Evolutionary conservation across 2,888 invertebrate species (phyloP), one percentile per base, ranked within the genome.

Genomic region (Caenorhabditis drosophilae): DNA sequence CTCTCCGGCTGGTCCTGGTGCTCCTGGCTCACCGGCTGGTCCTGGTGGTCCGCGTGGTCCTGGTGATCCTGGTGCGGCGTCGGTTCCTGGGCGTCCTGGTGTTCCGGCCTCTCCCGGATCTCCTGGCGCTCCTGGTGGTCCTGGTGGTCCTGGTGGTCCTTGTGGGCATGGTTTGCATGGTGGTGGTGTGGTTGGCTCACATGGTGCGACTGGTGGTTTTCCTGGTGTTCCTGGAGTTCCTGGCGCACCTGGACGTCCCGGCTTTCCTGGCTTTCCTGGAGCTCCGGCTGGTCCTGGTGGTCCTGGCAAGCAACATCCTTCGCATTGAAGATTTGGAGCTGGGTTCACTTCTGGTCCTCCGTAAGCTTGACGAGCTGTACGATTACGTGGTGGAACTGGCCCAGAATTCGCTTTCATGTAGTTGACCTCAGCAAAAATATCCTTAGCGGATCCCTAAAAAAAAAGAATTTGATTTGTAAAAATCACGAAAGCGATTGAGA

Each of bases 381-480:
- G 74, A 77, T 82, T 82, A 54, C 69, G 69, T 61, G 72, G 71
- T 49, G 73, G 71, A 23, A 74, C 70, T 44, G 67, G 49, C 58
- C 67, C 51, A 48, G 64, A 41, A 64, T 70, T 69, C 58, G 63
- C 66, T 73, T 82, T 82, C 82, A 82, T 81, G 75, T 80, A 79
- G 69, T 77, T 79, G 63, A 82, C 82, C 67, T 82, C 82, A 31
- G 78, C 75, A 71, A 76, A 82, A 67, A 82, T 82, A 73, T 82
- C 82, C 70, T 81, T 83, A 61, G 82, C 82, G 35, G 82, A 82
- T 56, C 83, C 81, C 82, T 81, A 54, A 42, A 69, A 46, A 22
- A 42, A 25, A 36, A 42, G 25, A 49, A 4, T n/a, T n/a, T n/a
- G n/a, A n/a, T n/a, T n/a, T n/a, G n/a, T n/a, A n/a, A n/a, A n/a